Percentiles rank a stretch among this genome's conserved stretches.
Evolutionary conservation across 2,888 invertebrate species (phyloP).

Genomic region (Camponotus fellah): DNA sequence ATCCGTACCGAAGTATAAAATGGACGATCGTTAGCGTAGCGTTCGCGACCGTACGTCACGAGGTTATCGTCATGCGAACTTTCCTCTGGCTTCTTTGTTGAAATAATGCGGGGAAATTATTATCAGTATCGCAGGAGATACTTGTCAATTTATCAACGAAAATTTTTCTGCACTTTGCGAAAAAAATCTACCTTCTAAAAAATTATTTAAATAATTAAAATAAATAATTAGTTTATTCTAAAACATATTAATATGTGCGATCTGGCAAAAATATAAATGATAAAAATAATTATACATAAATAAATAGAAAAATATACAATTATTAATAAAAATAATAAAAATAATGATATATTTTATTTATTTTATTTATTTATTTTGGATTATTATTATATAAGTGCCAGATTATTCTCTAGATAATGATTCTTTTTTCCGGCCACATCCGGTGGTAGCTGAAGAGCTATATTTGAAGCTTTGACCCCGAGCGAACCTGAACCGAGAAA

Average conservation of each 20-base stretch:
- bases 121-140: not conserved
- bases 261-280: not conserved
- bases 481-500: constrained; percentile 57
- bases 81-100: constrained; percentile 67
- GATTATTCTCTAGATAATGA: constrained; percentile 33
- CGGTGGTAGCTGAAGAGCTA: constrained; percentile 59
- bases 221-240: not conserved
- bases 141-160: not conserved
- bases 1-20: constrained; percentile 51
- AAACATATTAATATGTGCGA: not conserved
- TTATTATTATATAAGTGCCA: constrained; percentile 8
- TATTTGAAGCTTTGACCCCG: constrained; percentile 66
- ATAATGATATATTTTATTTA: not conserved
- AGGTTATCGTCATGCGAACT: constrained; percentile 78
- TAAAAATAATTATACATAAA: not conserved
- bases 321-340: too few species aligned
- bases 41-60: constrained; percentile 72
- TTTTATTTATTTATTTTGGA: constrained; percentile 1
- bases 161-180: not conserved
- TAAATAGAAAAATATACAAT: too few species aligned
- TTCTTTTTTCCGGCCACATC: constrained; percentile 44
- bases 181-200: not conserved
- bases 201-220: not conserved
- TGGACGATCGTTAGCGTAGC: constrained; percentile 49
- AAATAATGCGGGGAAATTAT: constrained; percentile 31